Evolutionary conservation across 2,113 vertebrate genomes (phyloP).

Genomic region (Cygnus atratus): DNA sequence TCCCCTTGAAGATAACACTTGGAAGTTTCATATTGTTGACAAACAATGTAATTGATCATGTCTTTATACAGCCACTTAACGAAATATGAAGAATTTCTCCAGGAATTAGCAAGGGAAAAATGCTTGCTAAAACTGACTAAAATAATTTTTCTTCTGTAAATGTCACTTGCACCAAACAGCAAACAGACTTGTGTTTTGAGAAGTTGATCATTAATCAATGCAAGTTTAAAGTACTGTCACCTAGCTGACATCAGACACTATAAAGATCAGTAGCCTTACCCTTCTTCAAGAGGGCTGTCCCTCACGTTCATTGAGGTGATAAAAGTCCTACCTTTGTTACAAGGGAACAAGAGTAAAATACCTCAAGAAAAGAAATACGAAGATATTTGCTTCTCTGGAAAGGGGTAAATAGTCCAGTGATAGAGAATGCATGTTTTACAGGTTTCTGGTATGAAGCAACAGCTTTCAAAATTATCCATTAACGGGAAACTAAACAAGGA

Average conservation of each 20-base stretch:
- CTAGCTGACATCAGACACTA: background rate
- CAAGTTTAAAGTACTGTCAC: background rate
- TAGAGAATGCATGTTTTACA: background rate
- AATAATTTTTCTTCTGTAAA: background rate
- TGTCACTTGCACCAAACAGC: background rate
- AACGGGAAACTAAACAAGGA: conserved; percentile 28
- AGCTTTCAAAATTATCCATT: conserved; percentile 2
- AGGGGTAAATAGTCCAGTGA: background rate
- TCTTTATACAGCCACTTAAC: background rate
- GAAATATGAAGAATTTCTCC: background rate
- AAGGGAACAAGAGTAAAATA: background rate
- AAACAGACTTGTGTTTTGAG: background rate
- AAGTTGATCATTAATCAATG: background rate
- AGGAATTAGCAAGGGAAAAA: background rate
- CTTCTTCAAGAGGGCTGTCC: background rate
- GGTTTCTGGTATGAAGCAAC: conserved; percentile 1
- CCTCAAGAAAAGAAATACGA: background rate
- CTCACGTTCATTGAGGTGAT: background rate
- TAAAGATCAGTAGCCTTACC: background rate
- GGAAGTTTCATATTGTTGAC: background rate
- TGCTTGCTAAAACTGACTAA: background rate
- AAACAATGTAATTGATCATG: background rate
- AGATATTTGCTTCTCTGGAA: background rate
- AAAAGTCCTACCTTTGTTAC: background rate
- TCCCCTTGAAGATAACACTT: background rate